phyloP scores from a whole-genome alignment of 30 jellyfish, hydroid and myxozoan species.

The Cassiopea andromeda region DNA sequence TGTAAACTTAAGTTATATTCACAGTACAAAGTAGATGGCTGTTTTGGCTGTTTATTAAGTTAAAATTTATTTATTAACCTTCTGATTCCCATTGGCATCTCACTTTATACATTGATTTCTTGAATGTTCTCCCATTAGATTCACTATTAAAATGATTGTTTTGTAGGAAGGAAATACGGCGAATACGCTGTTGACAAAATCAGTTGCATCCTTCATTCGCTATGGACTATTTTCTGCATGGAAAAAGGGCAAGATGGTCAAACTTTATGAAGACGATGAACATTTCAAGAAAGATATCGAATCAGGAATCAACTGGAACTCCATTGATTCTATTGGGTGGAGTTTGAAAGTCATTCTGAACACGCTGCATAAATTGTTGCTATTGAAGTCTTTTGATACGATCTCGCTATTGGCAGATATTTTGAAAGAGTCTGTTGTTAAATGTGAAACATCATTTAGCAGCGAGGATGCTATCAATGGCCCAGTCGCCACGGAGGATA shows the following conservation, averaged over 20 bases:
- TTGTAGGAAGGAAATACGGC: background rate
- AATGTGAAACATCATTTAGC: background rate
- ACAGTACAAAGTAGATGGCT: no score
- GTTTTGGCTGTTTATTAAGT: background rate
- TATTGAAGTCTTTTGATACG: background rate
- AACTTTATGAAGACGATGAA: background rate
- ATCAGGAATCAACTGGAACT: background rate
- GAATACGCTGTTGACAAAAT: background rate
- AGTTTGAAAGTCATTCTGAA: background rate
- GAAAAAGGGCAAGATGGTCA: background rate
- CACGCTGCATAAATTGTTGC: background rate
- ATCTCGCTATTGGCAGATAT: background rate
- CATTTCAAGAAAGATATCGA: background rate
- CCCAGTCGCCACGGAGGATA: background rate
- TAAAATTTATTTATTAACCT: background rate
- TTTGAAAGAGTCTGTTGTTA: background rate
- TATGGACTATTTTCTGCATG: background rate
- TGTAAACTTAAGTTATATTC: no score
- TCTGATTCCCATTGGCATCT: background rate
- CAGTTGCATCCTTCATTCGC: constrained; percentile 5
- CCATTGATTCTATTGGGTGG: background rate
- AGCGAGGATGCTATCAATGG: background rate
- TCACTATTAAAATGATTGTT: background rate
- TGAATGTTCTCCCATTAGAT: background rate
- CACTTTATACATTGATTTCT: no score